A percentile compares a stretch with the other conserved stretches of the same genome.
Conservation (phyloP, 1,140 invertebrate species). For the Pantala flavescens region DNA sequence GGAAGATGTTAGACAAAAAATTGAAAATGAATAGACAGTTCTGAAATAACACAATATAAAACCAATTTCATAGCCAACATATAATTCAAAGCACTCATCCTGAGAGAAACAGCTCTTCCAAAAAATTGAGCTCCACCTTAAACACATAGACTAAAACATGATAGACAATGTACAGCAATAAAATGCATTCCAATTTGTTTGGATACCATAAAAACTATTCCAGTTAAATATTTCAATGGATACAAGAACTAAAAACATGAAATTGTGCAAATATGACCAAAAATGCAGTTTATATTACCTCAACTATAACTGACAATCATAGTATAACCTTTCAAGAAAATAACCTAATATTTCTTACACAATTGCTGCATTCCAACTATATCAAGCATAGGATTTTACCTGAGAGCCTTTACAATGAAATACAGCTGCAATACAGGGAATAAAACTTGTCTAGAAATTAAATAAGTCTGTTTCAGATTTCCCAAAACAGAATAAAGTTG, state of each 20-base stretch:
- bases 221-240: background rate
- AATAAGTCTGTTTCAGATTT: background rate
- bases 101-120: constrained; percentile 4
- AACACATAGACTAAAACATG: background rate
- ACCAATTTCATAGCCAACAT: background rate
- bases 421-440: constrained; percentile 6
- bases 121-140: background rate
- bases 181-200: no score
- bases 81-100: background rate
- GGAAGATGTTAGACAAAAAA: background rate
- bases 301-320: no score
- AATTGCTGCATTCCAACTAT: background rate
- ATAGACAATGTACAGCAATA: background rate
- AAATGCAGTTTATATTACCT: no score
- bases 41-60: background rate
- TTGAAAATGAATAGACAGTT: background rate
- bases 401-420: background rate
- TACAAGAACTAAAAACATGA: background rate
- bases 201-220: background rate
- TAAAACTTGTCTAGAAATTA: background rate
- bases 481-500: background rate
- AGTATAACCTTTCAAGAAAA: no score
- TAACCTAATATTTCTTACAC: no score
- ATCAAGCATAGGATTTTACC: background rate
- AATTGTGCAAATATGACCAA: no score